A percentile compares a stretch with the other conserved stretches of the same genome.
phyloP scores from a whole-genome alignment of 2,113 vertebrate species.

The Cettia cetti region DNA sequence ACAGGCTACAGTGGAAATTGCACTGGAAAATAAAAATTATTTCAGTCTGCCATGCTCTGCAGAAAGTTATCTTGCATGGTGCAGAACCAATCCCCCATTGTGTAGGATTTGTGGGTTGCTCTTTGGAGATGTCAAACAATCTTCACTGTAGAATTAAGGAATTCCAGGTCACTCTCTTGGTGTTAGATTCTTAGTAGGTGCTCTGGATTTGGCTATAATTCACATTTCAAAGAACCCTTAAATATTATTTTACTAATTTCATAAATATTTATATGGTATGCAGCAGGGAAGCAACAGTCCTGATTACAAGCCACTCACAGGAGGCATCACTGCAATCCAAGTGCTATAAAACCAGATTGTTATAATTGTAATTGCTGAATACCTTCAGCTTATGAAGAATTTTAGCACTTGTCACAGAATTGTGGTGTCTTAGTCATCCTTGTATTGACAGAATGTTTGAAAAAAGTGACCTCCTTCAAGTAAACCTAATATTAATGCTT shows the following conservation, averaged over 20 bases:
- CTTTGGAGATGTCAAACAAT: not conserved
- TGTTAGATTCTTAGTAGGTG: not conserved
- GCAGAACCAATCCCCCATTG: not conserved
- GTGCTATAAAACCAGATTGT: not conserved
- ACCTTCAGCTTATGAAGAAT: not conserved
- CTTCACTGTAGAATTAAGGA: not conserved
- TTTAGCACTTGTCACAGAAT: not conserved
- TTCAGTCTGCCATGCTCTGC: not conserved
- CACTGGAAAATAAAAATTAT: not conserved
- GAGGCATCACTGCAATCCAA: not conserved
- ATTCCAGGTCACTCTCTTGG: not conserved
- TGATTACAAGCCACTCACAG: constrained; percentile 24
- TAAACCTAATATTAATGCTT: not conserved
- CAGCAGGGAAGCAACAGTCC: not conserved
- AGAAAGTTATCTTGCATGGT: not conserved
- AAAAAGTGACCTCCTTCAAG: not conserved
- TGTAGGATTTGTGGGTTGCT: not conserved
- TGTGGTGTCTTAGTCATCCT: not conserved
- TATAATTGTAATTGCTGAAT: not conserved
- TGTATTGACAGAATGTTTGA: not conserved
- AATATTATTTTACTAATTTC: constrained; percentile 15
- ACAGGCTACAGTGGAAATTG: not conserved
- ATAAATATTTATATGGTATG: constrained; percentile 33
- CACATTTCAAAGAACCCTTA: not conserved
- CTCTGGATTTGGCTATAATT: not conserved